These are phyloP conservation scores for Drosophila mayaguana DNA, from an alignment of 2,888 invertebrate genomes.

Conservation along the genomic window DNA sequence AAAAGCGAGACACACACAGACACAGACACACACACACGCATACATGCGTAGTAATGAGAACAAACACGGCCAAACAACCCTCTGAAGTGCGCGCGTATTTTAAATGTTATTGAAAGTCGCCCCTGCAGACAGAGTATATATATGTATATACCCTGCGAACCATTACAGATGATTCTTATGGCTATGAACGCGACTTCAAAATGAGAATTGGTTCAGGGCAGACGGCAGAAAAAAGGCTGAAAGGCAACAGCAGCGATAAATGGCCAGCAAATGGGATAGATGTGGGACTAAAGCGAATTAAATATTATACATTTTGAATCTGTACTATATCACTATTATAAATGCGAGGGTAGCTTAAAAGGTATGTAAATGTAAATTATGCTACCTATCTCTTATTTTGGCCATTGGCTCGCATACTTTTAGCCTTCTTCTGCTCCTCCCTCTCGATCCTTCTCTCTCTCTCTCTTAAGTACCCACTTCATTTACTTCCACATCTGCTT, in stretches of 20 bases:
- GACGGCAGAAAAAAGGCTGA: too few species aligned
- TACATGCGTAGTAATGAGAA: conserved; percentile 4
- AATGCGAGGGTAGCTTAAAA: too few species aligned
- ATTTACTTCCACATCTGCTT: neutral
- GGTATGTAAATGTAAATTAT: too few species aligned
- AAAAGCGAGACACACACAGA: conserved; percentile 45
- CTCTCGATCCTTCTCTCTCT: too few species aligned
- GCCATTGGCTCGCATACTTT: too few species aligned
- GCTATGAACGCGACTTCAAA: neutral
- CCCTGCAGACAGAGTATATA: conserved; percentile 59
- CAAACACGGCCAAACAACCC: conserved; percentile 27
- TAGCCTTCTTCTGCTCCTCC: neutral
- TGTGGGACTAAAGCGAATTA: too few species aligned
- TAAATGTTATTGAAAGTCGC: conserved; percentile 61
- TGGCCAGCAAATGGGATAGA: too few species aligned
- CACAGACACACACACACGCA: conserved; percentile 9
- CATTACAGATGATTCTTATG: neutral
- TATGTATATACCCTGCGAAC: conserved; percentile 26
- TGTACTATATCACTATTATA: too few species aligned
- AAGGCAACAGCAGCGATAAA: too few species aligned
- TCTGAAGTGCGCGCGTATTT: conserved; percentile 29
- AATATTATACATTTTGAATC: too few species aligned
- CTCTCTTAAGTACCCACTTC: neutral
- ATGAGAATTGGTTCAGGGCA: neutral
- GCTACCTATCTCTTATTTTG: too few species aligned